Conservation (phyloP, 2,797 vertebrate genomes). For the Botia almorhae region DNA sequence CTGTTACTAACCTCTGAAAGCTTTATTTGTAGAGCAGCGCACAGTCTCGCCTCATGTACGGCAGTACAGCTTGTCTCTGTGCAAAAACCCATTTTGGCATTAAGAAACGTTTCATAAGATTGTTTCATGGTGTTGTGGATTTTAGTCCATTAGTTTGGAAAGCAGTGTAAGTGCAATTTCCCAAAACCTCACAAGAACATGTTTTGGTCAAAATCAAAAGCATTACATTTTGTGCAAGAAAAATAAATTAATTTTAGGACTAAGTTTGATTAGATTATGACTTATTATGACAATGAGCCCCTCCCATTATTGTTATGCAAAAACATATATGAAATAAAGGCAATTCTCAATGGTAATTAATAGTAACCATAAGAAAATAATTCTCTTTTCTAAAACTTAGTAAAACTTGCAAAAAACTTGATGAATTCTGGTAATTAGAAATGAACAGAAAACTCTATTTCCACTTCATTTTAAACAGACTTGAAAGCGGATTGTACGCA, state of each 20-base stretch:
- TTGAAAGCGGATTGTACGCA: background rate
- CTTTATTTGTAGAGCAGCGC: background rate
- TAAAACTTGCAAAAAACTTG: background rate
- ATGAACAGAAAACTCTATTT: background rate
- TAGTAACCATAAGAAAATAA: too few species aligned
- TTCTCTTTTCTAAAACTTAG: too few species aligned
- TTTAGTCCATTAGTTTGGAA: background rate
- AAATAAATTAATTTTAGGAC: background rate
- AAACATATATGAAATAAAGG: too few species aligned
- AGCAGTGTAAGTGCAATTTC: too few species aligned
- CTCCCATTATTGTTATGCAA: too few species aligned
- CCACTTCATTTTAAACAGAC: background rate
- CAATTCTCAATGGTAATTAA: too few species aligned
- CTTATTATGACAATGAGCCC: too few species aligned
- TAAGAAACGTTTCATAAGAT: too few species aligned
- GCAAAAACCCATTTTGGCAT: background rate
- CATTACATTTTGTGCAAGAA: background rate
- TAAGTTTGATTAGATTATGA: background rate
- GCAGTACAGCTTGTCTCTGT: slow-evolving; percentile 6
- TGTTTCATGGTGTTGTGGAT: background rate
- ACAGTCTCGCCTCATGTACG: background rate
- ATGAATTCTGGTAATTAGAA: background rate
- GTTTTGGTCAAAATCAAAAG: background rate
- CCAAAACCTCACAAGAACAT: too few species aligned
- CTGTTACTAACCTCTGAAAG: slow-evolving; percentile 8